These are phyloP conservation scores for Diadema setosum DNA, from an alignment of 35 echinoderm and acorn worm genomes.

Conservation along the genomic window DNA sequence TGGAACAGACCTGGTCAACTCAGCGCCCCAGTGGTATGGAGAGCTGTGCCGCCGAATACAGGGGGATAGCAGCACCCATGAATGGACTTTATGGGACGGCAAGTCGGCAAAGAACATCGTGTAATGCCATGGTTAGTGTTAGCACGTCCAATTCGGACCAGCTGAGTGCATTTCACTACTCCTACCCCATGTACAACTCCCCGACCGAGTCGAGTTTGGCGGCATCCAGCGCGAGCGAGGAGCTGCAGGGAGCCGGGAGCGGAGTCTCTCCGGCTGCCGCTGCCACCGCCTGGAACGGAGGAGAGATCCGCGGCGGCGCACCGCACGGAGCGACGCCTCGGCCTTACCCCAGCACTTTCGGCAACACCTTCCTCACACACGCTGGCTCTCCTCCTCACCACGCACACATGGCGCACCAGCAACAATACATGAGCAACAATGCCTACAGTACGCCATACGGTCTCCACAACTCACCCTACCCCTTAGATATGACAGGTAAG, in stretches of 20 bases:
- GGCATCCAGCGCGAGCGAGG: background rate
- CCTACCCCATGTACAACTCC: background rate
- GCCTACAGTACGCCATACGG: background rate
- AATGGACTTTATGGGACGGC: background rate
- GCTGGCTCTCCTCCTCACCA: conserved; percentile 3
- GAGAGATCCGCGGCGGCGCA: background rate
- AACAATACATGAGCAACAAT: conserved; percentile 9
- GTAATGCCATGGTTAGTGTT: conserved; percentile 8
- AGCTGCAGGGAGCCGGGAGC: background rate
- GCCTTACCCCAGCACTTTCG: background rate
- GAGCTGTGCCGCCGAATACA: background rate
- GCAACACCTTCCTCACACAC: conserved; percentile 7
- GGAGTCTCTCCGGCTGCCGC: conserved; percentile 1
- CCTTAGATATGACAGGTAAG: conserved; percentile 23
- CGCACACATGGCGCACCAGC: conserved; percentile 4
- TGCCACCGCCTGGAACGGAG: background rate
- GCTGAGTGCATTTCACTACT: conserved; percentile 1
- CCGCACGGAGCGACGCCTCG: conserved; percentile 1
- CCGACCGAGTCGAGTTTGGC: conserved; percentile 6
- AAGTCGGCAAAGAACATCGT: background rate
- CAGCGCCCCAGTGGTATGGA: conserved; percentile 4
- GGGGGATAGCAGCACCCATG: background rate
- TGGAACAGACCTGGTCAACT: conserved; percentile 1
- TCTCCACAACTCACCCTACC: conserved; percentile 20
- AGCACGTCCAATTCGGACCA: background rate